Percentiles rank a stretch among this genome's conserved stretches.
Conservation (phyloP, 2,797 vertebrate genomes). For the Sebastes jordani region DNA sequence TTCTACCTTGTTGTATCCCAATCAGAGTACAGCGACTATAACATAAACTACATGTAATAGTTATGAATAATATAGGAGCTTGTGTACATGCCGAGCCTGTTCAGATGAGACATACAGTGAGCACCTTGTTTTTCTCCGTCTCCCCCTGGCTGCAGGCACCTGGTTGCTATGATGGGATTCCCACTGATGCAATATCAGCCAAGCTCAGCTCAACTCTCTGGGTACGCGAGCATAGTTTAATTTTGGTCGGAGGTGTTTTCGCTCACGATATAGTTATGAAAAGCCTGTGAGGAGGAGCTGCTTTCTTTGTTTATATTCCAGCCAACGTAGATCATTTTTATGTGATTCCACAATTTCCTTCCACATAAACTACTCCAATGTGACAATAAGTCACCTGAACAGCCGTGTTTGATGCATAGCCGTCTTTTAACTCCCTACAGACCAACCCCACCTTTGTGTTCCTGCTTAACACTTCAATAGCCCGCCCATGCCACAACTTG, state of each 20-base stretch:
- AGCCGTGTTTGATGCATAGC: conserved; percentile 1
- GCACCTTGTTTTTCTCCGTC: conserved; percentile 51
- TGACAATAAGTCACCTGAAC: background rate
- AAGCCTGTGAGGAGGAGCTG: background rate
- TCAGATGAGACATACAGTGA: background rate
- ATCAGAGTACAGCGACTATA: background rate
- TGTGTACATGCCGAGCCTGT: background rate
- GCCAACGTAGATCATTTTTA: background rate
- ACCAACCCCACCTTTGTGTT: conserved; percentile 42
- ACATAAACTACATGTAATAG: background rate
- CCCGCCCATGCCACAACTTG: conserved; percentile 35
- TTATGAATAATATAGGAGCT: background rate
- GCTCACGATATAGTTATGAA: background rate
- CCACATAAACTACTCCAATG: background rate
- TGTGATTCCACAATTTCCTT: background rate
- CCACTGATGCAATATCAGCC: conserved; percentile 78
- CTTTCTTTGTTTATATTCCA: background rate
- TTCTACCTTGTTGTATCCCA: background rate
- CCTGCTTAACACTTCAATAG: conserved; percentile 63
- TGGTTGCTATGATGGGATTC: conserved; percentile 72
- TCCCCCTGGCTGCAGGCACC: conserved; percentile 33
- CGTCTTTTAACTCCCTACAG: conserved; percentile 29
- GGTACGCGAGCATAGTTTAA: conserved; percentile 18
- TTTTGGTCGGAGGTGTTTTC: conserved; percentile 33
- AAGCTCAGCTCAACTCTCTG: conserved; percentile 54